Percentiles rank a stretch among this genome's conserved stretches.
Conservation (phyloP, 2,797 vertebrate genomes). For the Synanceia verrucosa region DNA sequence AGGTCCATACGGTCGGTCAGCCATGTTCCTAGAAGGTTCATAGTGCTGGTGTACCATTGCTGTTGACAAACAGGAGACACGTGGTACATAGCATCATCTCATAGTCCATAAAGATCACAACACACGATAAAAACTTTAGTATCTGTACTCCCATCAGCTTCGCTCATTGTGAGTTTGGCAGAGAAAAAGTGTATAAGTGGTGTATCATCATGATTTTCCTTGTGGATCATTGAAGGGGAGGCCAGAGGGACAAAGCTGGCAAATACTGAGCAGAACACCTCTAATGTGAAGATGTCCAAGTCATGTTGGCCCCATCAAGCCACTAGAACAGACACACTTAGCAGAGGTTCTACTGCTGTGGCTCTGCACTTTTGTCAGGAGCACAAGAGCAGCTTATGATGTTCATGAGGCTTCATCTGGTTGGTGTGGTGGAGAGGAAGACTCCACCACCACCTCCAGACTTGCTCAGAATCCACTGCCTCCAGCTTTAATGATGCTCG, state of each 20-base stretch:
- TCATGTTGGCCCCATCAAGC: not conserved
- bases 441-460: too few species aligned
- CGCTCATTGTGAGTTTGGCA: constrained; percentile 11
- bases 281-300: constrained; percentile 19
- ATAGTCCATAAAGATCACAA: not conserved
- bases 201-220: constrained; percentile 14
- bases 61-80: constrained; percentile 77
- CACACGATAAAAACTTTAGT: not conserved
- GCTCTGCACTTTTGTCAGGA: too few species aligned
- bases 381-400: too few species aligned
- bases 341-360: not conserved
- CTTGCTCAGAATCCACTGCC: too few species aligned
- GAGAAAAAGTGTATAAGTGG: not conserved
- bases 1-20: constrained; percentile 98
- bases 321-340: not conserved
- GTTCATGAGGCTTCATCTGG: too few species aligned
- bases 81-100: not conserved
- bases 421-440: too few species aligned
- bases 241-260: constrained; percentile 15
- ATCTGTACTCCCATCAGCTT: not conserved
- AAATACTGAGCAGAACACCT: not conserved
- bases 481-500: too few species aligned
- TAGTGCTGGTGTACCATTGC: constrained; percentile 99
- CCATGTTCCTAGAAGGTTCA: constrained; percentile 97
- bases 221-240: not conserved